Evolutionary conservation across 2,797 vertebrate species (phyloP).

Genomic region (Spheniscus humboldti): DNA sequence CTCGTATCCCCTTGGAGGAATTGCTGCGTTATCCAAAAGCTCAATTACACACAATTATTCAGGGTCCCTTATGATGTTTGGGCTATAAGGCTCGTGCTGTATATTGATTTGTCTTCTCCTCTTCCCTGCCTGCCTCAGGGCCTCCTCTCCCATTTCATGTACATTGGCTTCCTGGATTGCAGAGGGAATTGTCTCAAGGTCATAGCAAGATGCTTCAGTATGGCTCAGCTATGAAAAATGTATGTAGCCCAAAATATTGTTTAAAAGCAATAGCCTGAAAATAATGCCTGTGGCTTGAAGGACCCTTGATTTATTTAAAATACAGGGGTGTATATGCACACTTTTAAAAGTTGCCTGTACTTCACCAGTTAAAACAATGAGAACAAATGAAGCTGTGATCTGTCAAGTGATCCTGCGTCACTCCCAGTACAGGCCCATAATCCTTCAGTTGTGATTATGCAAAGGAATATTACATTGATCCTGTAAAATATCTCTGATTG

Average conservation of each 20-base stretch:
- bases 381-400: constrained; percentile 41
- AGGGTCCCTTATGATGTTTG: not conserved
- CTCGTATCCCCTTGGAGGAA: not conserved
- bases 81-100: not conserved
- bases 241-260: not conserved
- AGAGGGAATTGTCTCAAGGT: constrained; percentile 30
- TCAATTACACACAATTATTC: not conserved
- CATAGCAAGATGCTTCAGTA: not conserved
- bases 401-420: constrained; percentile 42
- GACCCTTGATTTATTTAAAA: not conserved
- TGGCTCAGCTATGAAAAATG: not conserved
- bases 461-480: constrained; percentile 66
- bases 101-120: constrained; percentile 18
- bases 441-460: constrained; percentile 55
- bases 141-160: constrained; percentile 7
- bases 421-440: constrained; percentile 37
- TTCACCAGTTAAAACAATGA: constrained; percentile 16
- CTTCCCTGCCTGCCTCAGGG: not conserved
- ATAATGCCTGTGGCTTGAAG: not conserved
- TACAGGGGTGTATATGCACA: not conserved
- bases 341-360: not conserved
- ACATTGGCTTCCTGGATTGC: not conserved
- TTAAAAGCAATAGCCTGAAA: constrained; percentile 10
- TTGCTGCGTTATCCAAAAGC: not conserved
- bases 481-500: constrained; percentile 69